phyloP scores from a whole-genome alignment of 1,140 invertebrate genomes.

The Halotydeus destructor region DNA sequence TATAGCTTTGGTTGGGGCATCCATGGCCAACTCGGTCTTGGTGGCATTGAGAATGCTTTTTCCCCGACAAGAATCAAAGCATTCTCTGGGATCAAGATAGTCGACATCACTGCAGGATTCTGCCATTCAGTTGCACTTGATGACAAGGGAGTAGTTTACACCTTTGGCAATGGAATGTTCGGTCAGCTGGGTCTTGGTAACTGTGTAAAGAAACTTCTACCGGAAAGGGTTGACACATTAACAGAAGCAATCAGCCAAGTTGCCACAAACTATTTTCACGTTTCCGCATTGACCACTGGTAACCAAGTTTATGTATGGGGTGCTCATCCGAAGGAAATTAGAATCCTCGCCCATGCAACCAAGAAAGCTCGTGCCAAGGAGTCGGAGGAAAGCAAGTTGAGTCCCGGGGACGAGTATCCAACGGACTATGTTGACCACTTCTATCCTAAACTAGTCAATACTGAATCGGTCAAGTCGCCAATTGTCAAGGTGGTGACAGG shows the following conservation, averaged over 20 bases:
- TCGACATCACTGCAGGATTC: constrained; percentile 43
- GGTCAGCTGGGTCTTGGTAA: constrained; percentile 47
- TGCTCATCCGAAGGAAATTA: constrained; percentile 46
- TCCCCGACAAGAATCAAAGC: constrained; percentile 35
- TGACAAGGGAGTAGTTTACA: constrained; percentile 36
- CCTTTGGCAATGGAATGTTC: constrained; percentile 54
- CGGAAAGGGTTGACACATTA: constrained; percentile 33
- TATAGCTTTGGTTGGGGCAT: constrained; percentile 48
- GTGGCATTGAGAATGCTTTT: constrained; percentile 38
- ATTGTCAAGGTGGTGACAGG: constrained; percentile 36
- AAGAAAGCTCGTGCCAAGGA: constrained; percentile 33
- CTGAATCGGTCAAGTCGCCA: constrained; percentile 2
- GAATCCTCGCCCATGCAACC: constrained; percentile 40
- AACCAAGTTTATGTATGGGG: constrained; percentile 45
- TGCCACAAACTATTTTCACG: constrained; percentile 56
- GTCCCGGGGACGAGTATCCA: too few species aligned
- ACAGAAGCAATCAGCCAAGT: constrained; percentile 38
- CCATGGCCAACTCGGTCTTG: constrained; percentile 59
- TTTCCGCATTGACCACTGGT: constrained; percentile 18
- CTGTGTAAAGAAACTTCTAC: constrained; percentile 35
- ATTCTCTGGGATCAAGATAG: constrained; percentile 23
- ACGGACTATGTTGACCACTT: background rate
- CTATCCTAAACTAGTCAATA: constrained; percentile 4
- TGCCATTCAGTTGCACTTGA: constrained; percentile 39
- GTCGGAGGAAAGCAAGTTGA: background rate